Evolutionary conservation across 2,888 invertebrate species (phyloP).

Genomic region (Phalangium opilio): DNA sequence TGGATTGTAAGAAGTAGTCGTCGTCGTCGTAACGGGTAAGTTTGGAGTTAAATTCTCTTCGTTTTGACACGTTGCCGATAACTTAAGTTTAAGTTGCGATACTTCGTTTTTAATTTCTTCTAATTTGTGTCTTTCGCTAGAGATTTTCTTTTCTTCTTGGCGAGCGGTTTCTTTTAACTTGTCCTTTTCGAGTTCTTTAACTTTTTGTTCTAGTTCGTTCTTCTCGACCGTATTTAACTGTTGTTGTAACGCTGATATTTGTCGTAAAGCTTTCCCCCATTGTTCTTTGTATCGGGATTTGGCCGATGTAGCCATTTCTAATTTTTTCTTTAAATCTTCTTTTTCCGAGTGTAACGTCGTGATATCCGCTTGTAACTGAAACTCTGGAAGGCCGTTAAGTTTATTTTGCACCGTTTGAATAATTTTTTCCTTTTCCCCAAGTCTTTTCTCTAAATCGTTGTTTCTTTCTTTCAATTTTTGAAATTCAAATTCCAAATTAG

Average conservation of each 20-base stretch:
- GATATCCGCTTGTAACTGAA: conserved; percentile 32
- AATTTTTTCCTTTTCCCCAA: conserved; percentile 26
- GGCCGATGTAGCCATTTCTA: conserved; percentile 30
- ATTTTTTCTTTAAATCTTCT: conserved; percentile 30
- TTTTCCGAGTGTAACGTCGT: conserved; percentile 32
- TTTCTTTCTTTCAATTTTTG: not conserved
- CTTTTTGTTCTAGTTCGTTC: not conserved
- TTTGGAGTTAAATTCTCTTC: no score
- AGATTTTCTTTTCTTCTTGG: no score
- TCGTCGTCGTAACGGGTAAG: no score
- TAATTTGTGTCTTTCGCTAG: no score
- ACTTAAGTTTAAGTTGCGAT: no score
- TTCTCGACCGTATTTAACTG: not conserved
- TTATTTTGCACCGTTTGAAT: conserved; percentile 29
- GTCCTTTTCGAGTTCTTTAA: no score
- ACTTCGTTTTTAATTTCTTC: no score
- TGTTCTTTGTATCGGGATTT: conserved; percentile 35
- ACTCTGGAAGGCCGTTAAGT: conserved; percentile 23
- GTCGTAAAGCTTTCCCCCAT: conserved; percentile 32
- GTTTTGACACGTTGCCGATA: no score
- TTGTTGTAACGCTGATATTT: conserved; percentile 25
- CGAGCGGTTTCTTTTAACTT: no score
- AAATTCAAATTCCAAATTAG: not conserved
- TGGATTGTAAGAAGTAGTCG: no score
- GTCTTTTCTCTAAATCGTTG: conserved; percentile 26